Base-by-base conservation (phyloP, 2,113 vertebrate species). In the Clinocottus analis region DNA sequence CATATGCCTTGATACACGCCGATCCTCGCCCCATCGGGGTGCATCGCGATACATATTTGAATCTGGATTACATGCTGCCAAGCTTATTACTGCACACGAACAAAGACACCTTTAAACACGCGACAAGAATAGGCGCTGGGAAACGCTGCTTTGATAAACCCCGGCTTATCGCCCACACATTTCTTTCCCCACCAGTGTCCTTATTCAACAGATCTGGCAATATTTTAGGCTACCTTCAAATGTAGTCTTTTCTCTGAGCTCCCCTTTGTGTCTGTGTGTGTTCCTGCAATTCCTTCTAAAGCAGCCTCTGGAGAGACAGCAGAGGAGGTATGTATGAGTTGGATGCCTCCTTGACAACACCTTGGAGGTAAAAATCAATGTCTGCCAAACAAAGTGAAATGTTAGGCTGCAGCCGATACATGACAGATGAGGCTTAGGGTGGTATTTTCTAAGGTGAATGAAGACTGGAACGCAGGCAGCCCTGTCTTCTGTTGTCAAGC, bases 301-400 rank as follows among this genome's bases (percentile, higher is more conserved):
- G 85, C 85, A 80, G 82, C 84, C 87, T 86, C 76, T 64, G 51
- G 75, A 91, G 85, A 85, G 53, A 55, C 72, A 62, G 80, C 77
- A 80, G 62, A 72, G 82, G 83, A 83, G 83, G 87, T 72, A 79
- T 79, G 85, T 83, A 85, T 83, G 85, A 87, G 87, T 29, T 77
- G 88, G 92, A 90, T 85, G 89, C 89, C 89, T 90, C 89, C 84
- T 85, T 86, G 86, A 93, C 90, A 92, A 92, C 86, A 94, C 88
- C 89, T 88, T 90, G 77, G 89, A 73, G 85, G 90, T 91, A 87
- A 90, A 58, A 94, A 94, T 94, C 91, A 89, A 93, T 94, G 90
- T 89, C 88, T 92, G 92, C 91, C 92, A 91, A 93, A 87, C 91
- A 89, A 88, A 91, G 88, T 93, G 87, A 92, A 91, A 93, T 90